Evolutionary conservation across 2,113 vertebrate species (phyloP).

Genomic region (Cyprinodon brontotheroides): DNA sequence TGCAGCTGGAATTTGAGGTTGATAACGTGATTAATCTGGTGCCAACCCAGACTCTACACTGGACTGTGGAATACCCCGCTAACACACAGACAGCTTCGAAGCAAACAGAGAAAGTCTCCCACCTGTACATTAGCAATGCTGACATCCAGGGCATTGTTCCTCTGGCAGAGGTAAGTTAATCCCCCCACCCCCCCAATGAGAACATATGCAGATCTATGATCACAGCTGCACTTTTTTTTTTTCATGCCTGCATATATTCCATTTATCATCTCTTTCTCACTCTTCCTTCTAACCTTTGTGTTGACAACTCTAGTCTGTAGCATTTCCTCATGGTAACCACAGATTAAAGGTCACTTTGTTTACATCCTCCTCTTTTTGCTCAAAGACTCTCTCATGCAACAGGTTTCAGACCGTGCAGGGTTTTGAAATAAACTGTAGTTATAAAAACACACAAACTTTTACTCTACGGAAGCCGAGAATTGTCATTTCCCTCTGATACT

Average conservation of each 20-base stretch:
- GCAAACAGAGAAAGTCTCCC: slow-evolving; percentile 75
- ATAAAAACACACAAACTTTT: slow-evolving; percentile 1
- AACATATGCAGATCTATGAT: slow-evolving; percentile 23
- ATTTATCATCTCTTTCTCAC: slow-evolving; percentile 11
- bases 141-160: slow-evolving; percentile 89
- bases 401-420: slow-evolving; percentile 18
- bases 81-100: slow-evolving; percentile 74
- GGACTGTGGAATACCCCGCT: slow-evolving; percentile 89
- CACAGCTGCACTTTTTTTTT: slow-evolving; percentile 18
- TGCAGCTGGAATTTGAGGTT: slow-evolving; percentile 92
- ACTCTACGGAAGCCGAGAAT: neutral
- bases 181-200: neutral
- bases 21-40: slow-evolving; percentile 87
- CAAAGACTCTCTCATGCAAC: slow-evolving; percentile 39
- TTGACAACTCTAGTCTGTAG: slow-evolving; percentile 18
- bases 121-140: slow-evolving; percentile 89
- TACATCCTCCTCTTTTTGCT: slow-evolving; percentile 55
- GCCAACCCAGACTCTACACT: slow-evolving; percentile 89
- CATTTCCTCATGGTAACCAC: slow-evolving; percentile 47
- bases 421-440: slow-evolving; percentile 40
- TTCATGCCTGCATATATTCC: slow-evolving; percentile 16
- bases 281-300: slow-evolving; percentile 15
- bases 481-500: too few species aligned
- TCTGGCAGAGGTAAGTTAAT: slow-evolving; percentile 84
- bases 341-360: slow-evolving; percentile 66